Evolutionary conservation across 2,113 vertebrate genomes (phyloP).

Genomic region (Oreochromis spilurus): DNA sequence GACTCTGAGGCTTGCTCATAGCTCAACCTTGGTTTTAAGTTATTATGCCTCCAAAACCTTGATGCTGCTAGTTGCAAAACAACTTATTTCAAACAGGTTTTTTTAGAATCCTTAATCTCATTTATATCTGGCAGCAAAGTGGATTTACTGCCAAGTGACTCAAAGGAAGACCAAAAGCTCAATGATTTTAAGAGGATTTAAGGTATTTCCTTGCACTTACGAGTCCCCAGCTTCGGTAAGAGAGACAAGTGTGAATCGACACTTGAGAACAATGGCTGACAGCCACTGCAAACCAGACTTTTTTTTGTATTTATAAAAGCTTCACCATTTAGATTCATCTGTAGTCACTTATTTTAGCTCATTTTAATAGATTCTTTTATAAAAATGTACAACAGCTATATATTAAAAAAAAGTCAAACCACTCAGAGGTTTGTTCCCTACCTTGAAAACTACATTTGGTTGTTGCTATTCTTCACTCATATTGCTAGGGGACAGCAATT

Average conservation of each 20-base stretch:
- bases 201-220: background rate
- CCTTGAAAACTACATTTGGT: constrained; percentile 10
- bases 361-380: constrained; percentile 20
- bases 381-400: constrained; percentile 11
- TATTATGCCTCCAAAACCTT: background rate
- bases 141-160: background rate
- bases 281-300: background rate
- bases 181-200: background rate
- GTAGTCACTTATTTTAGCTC: background rate
- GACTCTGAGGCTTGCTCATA: background rate
- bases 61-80: background rate
- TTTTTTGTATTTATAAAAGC: background rate
- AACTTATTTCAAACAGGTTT: background rate
- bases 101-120: background rate
- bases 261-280: background rate
- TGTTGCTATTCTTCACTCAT: constrained; percentile 10
- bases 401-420: constrained; percentile 16
- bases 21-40: background rate
- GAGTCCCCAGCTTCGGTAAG: background rate
- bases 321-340: background rate
- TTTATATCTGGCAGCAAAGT: background rate
- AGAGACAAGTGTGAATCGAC: background rate
- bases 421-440: background rate
- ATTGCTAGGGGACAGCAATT: constrained; percentile 36
- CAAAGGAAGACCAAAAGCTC: background rate